Evolutionary conservation across 2,797 vertebrate species (phyloP).

Genomic region (Manis javanica): DNA sequence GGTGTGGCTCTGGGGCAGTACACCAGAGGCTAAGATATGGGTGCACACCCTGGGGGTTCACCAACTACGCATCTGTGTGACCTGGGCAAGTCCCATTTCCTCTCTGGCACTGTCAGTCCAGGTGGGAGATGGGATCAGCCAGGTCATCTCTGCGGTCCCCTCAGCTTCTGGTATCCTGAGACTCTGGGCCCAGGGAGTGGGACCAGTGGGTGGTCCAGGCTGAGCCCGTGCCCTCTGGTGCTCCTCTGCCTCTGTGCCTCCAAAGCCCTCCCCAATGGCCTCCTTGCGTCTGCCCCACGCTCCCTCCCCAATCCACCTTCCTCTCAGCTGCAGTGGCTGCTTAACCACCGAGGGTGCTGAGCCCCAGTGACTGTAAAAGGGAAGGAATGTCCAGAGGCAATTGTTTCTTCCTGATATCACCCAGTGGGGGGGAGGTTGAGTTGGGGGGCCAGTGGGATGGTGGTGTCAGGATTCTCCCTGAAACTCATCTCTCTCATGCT

Average conservation of each 20-base stretch:
- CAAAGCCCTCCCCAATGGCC: background rate
- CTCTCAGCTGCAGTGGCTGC: constrained; percentile 23
- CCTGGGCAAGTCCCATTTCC: background rate
- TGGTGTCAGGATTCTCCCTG: constrained; percentile 44
- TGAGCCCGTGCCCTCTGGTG: background rate
- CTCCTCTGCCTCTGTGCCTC: background rate
- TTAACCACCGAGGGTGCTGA: background rate
- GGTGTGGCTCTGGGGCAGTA: background rate
- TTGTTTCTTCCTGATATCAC: constrained; percentile 84
- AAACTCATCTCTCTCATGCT: background rate
- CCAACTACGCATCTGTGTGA: background rate
- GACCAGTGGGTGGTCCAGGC: background rate
- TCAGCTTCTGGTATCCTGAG: background rate
- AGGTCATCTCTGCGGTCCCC: background rate
- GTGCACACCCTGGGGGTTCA: background rate
- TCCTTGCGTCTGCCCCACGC: accelerated
- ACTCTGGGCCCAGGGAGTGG: background rate
- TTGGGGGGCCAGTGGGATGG: constrained; percentile 14
- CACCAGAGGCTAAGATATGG: background rate
- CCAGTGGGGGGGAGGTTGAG: background rate
- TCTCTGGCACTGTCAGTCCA: background rate
- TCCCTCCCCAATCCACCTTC: background rate
- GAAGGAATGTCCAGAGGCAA: constrained; percentile 88
- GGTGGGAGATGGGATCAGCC: background rate
- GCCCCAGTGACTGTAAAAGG: constrained; percentile 88